A percentile compares a stretch with the other conserved stretches of the same genome.
These are phyloP conservation scores for Leptothorax acervorum DNA, from an alignment of 2,888 invertebrate genomes.

Conservation along the genomic window DNA sequence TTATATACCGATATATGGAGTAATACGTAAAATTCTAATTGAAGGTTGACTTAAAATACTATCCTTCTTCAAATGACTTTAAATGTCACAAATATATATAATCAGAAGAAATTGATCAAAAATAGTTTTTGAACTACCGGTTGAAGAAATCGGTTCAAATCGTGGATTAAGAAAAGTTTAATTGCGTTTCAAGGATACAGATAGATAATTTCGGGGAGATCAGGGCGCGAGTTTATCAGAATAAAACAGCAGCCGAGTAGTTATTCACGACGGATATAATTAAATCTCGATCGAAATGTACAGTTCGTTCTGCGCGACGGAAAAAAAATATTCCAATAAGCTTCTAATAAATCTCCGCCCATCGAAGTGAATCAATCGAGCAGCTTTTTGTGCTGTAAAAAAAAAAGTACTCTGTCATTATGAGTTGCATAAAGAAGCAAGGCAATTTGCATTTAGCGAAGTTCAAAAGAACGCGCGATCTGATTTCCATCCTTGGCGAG, in stretches of 20 bases:
- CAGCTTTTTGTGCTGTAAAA: background rate
- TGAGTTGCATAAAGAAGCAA: conserved; percentile 26
- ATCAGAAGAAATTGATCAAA: too few relatives aligned
- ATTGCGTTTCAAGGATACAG: background rate
- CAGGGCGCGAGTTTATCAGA: background rate
- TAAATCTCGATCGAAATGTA: background rate
- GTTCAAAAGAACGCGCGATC: conserved; percentile 10
- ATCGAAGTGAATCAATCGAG: conserved; percentile 3
- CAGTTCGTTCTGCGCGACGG: background rate
- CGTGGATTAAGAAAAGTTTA: background rate
- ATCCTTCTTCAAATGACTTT: background rate
- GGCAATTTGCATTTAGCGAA: background rate
- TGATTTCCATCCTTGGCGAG: conserved; percentile 29
- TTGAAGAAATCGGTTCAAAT: background rate
- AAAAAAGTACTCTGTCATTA: background rate
- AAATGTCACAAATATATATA: too few relatives aligned
- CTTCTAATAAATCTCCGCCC: background rate
- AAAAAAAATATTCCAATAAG: background rate
- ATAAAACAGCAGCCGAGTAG: background rate
- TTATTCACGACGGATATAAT: background rate
- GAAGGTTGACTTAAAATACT: background rate
- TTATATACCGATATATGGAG: background rate
- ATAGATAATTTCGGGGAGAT: background rate
- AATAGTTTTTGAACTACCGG: background rate
- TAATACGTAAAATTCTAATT: background rate